Percentiles rank a stretch among this genome's conserved stretches.
phyloP scores from a whole-genome alignment of 2,797 vertebrate genomes.

The Cyprinodon diabolis region DNA sequence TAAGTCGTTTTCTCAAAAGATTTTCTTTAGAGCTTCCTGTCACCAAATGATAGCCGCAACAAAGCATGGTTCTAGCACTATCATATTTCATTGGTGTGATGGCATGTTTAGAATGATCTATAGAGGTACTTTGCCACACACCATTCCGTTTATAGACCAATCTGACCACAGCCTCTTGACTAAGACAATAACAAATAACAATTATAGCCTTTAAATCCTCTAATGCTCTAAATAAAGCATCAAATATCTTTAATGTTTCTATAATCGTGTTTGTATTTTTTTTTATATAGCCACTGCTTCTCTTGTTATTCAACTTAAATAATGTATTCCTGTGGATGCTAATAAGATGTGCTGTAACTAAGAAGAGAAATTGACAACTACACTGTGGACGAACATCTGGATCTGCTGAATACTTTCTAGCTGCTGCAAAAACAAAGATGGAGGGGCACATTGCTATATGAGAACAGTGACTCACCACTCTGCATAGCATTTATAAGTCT shows the following conservation, averaged over 20 bases:
- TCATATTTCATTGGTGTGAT: neutral
- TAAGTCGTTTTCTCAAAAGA: neutral
- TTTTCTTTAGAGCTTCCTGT: neutral
- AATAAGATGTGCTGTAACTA: conserved; percentile 55
- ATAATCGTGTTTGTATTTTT: conserved; percentile 5
- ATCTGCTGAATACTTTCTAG: conserved; percentile 46
- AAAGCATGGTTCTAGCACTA: neutral
- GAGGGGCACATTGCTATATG: conserved; percentile 41
- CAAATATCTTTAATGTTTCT: neutral
- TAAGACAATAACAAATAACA: conserved; percentile 8
- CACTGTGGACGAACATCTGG: conserved; percentile 68
- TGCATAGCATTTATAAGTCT: conserved; percentile 40
- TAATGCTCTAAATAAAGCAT: neutral
- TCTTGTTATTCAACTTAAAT: conserved; percentile 36
- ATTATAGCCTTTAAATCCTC: neutral
- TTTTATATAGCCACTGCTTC: conserved; percentile 11
- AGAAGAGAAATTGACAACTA: conserved; percentile 43
- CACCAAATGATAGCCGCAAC: neutral
- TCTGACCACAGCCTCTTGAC: neutral
- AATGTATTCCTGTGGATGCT: conserved; percentile 46
- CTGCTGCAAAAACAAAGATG: conserved; percentile 53
- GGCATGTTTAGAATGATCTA: neutral
- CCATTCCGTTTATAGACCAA: too few species aligned
- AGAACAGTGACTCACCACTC: conserved; percentile 70
- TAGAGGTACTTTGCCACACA: neutral